Evolutionary conservation across 1,140 invertebrate genomes (phyloP).

Genomic region (Papilio polytes): DNA sequence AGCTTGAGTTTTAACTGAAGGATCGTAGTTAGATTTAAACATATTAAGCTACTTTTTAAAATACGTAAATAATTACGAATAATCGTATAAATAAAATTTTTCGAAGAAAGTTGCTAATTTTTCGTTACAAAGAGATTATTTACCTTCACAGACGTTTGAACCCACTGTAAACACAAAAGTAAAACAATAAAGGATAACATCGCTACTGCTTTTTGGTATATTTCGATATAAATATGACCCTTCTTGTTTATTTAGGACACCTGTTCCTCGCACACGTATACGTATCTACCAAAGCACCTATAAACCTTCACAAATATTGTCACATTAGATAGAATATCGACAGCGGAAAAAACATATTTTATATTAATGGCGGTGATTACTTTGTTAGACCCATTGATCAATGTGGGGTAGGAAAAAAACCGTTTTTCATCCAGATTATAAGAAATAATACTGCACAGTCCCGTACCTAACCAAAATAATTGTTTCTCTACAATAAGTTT

Average conservation of each 20-base stretch:
- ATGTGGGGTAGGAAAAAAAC: not conserved
- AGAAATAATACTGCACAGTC: not conserved
- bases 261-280: not conserved
- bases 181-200: not conserved
- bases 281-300: not conserved
- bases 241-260: conserved; percentile 7
- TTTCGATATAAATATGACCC: conserved; percentile 17
- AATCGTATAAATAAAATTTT: not conserved
- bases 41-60: too few relatives aligned
- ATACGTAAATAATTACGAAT: too few relatives aligned
- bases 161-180: not conserved
- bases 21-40: too few relatives aligned
- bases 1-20: too few relatives aligned
- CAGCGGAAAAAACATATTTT: not conserved
- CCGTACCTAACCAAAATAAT: not conserved
- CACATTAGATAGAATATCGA: conserved; percentile 15
- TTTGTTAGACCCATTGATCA: conserved; percentile 3
- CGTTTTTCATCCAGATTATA: not conserved
- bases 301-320: conserved; percentile 14
- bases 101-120: not conserved
- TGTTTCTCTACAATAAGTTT: not conserved
- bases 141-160: not conserved
- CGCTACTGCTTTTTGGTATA: not conserved
- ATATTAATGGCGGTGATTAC: not conserved
- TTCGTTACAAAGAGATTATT: not conserved